Conservation (phyloP, 2,888 invertebrate species). For the Therioaphis trifolii region DNA sequence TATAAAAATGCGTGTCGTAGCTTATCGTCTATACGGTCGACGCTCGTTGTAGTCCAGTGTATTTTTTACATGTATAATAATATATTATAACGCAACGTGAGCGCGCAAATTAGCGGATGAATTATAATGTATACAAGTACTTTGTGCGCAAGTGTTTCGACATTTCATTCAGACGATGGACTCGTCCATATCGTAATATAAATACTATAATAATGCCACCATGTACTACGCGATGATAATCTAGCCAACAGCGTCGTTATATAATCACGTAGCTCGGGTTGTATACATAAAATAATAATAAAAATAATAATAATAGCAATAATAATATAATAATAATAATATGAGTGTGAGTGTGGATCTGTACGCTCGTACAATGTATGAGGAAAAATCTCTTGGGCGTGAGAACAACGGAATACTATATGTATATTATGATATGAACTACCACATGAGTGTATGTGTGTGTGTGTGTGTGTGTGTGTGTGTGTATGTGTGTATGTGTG, state of each 20-base stretch:
- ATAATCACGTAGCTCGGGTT: not conserved
- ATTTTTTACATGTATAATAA: too few species aligned
- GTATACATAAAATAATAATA: conserved; percentile 23
- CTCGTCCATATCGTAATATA: not conserved
- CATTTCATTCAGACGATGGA: not conserved
- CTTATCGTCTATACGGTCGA: too few species aligned
- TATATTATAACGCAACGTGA: not conserved
- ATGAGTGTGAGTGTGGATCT: not conserved
- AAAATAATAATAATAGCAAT: too few species aligned
- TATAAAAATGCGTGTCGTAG: too few species aligned
- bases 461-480: too few species aligned
- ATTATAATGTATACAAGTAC: not conserved
- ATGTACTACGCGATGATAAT: conserved; percentile 4
- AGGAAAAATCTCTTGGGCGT: not conserved
- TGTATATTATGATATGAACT: too few species aligned
- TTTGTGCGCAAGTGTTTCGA: not conserved
- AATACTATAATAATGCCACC: too few species aligned
- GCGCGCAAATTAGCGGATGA: not conserved
- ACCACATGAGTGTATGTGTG: too few species aligned
- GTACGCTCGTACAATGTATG: not conserved
- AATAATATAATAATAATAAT: conserved; percentile 23
- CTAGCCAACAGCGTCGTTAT: not conserved
- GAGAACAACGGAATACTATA: conserved; percentile 25
- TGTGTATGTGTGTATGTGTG: too few species aligned
- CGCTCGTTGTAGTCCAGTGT: too few species aligned